Evolutionary conservation across 1,140 invertebrate genomes (phyloP), one percentile per base, ranked within the genome.

Genomic region (Halesus radiatus): DNA sequence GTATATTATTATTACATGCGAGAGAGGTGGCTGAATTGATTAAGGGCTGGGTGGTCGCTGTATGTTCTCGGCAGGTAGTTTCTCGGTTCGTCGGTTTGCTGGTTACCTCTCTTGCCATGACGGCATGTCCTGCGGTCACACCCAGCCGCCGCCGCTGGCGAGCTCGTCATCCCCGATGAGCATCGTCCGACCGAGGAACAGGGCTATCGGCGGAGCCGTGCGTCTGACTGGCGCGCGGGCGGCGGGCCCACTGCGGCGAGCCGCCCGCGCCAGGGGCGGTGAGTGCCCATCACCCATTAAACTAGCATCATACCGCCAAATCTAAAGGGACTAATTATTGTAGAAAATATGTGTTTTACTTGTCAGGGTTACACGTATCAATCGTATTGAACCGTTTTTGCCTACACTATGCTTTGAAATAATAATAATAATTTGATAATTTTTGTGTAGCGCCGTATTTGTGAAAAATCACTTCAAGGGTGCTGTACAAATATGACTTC

Each of bases 31-130:
- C 32, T 37, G 32, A 37, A 37, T 37, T 37, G 32, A 37, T 37
- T 8, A 37, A 45, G 10, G 37, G 37, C 37, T 45, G 37, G 37
- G 37, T 3, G 37, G 8, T 45, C 37, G 8, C 37, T 10, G 37
- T 22, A 8, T 10, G 4, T 8, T 37, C 4, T 37, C 32, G 50
- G 72, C 26, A 6, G 45, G 37, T 62, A 6, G 20, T 56, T n/a
- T 22, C 22, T 29, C 5, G 53, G 29, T 15, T 20, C 0, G 52
- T 22, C 6, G 84, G 85, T 58, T 72, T 78, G 82, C 60, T 84
- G 80, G 81, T 88, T 89, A 89, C 88, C 88, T 89, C 88, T 89
- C 88, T 89, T 87, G 88, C 88, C 88, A 89, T 89, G 88, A 88
- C 88, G 88, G 88, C 88, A 88, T 89, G 88, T 88, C 87, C 87